A percentile compares a stretch with the other conserved stretches of the same genome.
Evolutionary conservation across 2,888 invertebrate genomes (phyloP).

Genomic region (Lasioglossum leucozonium): DNA sequence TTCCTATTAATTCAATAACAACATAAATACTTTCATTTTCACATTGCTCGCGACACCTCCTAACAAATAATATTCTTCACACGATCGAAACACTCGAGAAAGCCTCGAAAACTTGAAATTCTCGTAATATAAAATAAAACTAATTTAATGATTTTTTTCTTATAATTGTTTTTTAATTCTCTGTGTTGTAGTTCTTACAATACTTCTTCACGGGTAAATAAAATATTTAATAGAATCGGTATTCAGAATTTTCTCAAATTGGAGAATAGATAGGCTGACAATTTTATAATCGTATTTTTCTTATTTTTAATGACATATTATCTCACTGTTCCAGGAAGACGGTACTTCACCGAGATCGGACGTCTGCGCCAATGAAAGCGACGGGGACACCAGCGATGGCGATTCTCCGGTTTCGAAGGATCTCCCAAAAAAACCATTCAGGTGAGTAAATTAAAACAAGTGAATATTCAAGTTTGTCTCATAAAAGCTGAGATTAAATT

Average conservation of each 20-base stretch:
- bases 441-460: conserved; percentile 67
- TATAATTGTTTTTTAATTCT: neutral
- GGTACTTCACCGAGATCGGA: conserved; percentile 82
- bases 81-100: neutral
- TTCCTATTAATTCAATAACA: conserved; percentile 4
- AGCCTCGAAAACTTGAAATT: neutral
- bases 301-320: conserved; percentile 4
- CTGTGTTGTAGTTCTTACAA: neutral
- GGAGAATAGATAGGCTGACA: no score
- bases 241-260: neutral
- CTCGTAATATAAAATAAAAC: neutral
- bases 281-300: neutral
- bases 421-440: conserved; percentile 79
- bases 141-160: neutral
- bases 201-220: neutral
- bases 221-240: neutral
- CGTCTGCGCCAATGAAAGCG: conserved; percentile 82
- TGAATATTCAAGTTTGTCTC: neutral
- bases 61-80: neutral
- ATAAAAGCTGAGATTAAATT: neutral
- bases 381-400: conserved; percentile 82
- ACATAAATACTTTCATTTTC: conserved; percentile 4
- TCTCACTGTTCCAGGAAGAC: conserved; percentile 78
- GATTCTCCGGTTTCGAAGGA: conserved; percentile 81
- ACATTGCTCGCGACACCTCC: neutral